Conservation (phyloP, 2,888 invertebrate species). For the Thysanoteuthis rhombus region DNA sequence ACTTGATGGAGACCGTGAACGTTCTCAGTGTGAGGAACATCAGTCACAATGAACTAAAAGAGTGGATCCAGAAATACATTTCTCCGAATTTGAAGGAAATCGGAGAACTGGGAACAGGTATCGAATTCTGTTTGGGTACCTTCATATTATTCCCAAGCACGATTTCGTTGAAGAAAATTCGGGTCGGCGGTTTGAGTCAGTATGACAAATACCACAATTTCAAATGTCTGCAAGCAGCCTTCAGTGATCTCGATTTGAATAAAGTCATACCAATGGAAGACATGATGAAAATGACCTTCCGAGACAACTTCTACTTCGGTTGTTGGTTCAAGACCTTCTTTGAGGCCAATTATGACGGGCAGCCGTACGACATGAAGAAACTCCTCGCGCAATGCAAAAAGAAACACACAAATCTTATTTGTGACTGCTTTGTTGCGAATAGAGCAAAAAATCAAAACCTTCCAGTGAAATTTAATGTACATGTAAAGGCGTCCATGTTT, state of each 20-base stretch:
- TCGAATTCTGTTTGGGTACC: neutral
- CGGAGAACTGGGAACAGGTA: neutral
- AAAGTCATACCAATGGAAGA: neutral
- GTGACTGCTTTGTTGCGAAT: neutral
- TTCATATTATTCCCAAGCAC: neutral
- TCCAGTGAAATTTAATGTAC: neutral
- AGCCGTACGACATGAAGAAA: neutral
- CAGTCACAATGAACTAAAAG: neutral
- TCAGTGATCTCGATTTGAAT: neutral
- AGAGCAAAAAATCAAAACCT: neutral
- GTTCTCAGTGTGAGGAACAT: neutral
- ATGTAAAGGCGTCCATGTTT: neutral
- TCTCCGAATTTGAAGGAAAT: conserved; percentile 1
- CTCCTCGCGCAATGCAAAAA: neutral
- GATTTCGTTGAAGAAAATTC: neutral
- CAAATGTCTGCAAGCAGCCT: neutral
- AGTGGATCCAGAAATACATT: neutral
- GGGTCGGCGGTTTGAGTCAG: neutral
- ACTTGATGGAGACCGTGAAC: neutral
- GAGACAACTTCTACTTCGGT: conserved; percentile 1
- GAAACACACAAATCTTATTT: neutral
- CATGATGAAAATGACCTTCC: neutral
- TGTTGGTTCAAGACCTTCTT: conserved; percentile 16
- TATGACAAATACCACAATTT: conserved; percentile 21
- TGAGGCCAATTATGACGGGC: neutral